These are phyloP conservation scores for Sarcophaga peregrina DNA, from an alignment of 1,140 invertebrate species.

Conservation along the genomic window DNA sequence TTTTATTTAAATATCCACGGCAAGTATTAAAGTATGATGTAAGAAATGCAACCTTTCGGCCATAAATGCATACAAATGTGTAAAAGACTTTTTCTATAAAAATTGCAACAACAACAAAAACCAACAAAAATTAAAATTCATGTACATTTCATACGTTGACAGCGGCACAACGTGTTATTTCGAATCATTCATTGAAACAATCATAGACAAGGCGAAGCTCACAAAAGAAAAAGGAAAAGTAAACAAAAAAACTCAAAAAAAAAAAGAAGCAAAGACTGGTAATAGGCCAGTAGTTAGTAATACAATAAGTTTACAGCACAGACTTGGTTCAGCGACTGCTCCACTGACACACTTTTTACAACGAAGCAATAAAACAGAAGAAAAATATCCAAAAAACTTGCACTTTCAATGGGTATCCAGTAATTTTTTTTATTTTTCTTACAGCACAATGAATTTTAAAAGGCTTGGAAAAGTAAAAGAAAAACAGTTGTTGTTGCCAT, in stretches of 20 bases:
- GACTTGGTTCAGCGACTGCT: not conserved
- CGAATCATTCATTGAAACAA: not conserved
- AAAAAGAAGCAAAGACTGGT: not conserved
- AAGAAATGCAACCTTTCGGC: not conserved
- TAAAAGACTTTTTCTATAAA: not conserved
- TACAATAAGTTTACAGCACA: not conserved
- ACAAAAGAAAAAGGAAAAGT: not conserved
- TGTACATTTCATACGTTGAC: not conserved
- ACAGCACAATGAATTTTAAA: not conserved
- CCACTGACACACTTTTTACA: not conserved
- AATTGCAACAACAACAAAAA: not conserved
- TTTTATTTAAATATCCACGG: conserved; percentile 1
- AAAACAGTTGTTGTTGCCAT: not conserved
- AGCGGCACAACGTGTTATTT: not conserved
- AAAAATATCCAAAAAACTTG: not conserved
- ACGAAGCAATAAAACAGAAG: not conserved
- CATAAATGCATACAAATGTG: not conserved
- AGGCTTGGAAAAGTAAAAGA: not conserved
- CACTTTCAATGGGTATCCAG: not conserved
- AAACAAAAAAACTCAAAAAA: not conserved
- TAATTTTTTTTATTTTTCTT: not conserved
- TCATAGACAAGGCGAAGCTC: not conserved
- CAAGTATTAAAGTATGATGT: not conserved
- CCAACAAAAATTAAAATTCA: not conserved
- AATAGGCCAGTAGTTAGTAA: not conserved